phyloP scores from a whole-genome alignment of 2,888 invertebrate species.

The Tethea ocularis region DNA sequence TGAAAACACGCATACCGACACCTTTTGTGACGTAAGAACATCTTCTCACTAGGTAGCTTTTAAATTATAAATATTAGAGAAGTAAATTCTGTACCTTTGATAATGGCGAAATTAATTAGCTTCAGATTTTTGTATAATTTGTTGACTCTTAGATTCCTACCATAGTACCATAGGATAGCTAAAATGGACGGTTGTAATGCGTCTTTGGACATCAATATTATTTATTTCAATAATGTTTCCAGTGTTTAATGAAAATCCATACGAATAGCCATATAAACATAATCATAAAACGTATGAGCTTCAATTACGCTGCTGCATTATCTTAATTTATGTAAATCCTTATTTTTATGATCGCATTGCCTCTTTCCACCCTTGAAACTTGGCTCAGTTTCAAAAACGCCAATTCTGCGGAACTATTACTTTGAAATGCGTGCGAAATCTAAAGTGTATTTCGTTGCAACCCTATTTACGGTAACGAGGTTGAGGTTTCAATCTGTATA shows the following conservation, averaged over 20 bases:
- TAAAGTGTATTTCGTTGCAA: slow-evolving; percentile 3
- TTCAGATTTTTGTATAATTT: background rate
- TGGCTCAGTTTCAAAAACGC: slow-evolving; percentile 7
- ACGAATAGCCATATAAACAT: background rate
- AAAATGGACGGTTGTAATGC: background rate
- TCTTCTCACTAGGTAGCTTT: background rate
- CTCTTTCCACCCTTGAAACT: background rate
- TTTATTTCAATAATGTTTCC: background rate
- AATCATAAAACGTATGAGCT: slow-evolving; percentile 3
- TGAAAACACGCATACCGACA: slow-evolving; percentile 32
- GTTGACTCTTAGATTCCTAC: too few relatives aligned
- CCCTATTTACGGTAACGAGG: background rate
- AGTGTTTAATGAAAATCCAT: background rate
- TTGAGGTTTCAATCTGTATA: slow-evolving; percentile 5
- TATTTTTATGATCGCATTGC: slow-evolving; percentile 10
- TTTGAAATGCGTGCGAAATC: slow-evolving; percentile 6
- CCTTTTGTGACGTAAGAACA: slow-evolving; percentile 18
- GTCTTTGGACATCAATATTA: background rate
- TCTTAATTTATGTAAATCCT: slow-evolving; percentile 10
- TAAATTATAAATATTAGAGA: too few relatives aligned
- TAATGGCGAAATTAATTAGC: too few relatives aligned
- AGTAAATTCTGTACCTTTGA: too few relatives aligned
- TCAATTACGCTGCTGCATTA: background rate
- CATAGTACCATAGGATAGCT: background rate
- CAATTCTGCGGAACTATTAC: slow-evolving; percentile 6